Percentiles rank a stretch among this genome's conserved stretches.
phyloP scores from a whole-genome alignment of 2,113 vertebrate species.

The Oreochromis spilurus region DNA sequence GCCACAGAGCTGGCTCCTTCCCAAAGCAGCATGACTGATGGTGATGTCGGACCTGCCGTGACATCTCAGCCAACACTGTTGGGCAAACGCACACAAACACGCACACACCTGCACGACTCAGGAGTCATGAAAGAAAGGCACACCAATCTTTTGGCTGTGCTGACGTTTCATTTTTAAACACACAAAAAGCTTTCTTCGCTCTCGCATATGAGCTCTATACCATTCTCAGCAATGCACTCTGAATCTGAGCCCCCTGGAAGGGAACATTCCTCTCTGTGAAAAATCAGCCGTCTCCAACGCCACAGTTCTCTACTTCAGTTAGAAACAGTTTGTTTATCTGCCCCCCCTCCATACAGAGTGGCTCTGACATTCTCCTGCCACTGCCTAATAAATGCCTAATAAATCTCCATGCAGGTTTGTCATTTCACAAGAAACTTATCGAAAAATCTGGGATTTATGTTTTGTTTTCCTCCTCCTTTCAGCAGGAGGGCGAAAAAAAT shows the following conservation, averaged over 20 bases:
- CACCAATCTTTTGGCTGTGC: constrained; percentile 6
- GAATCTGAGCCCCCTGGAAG: constrained; percentile 20
- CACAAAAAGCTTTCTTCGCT: constrained; percentile 39
- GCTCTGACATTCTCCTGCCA: constrained; percentile 31
- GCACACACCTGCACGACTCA: not conserved
- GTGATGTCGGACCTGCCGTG: constrained; percentile 35
- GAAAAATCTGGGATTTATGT: constrained; percentile 3
- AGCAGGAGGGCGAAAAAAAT: not conserved
- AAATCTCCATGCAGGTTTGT: constrained; percentile 12
- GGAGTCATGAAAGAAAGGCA: constrained; percentile 2
- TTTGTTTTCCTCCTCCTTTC: not conserved
- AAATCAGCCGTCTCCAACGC: constrained; percentile 38
- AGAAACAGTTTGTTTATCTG: constrained; percentile 57
- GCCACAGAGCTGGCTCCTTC: constrained; percentile 44
- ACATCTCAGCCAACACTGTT: constrained; percentile 20
- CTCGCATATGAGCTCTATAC: constrained; percentile 5
- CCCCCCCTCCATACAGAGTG: not conserved
- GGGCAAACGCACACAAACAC: not conserved
- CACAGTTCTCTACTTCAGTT: constrained; percentile 42
- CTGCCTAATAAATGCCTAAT: not conserved
- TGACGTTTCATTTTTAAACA: constrained; percentile 50
- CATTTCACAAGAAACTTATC: constrained; percentile 27
- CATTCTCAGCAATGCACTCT: not conserved
- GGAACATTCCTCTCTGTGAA: constrained; percentile 60
- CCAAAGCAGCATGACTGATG: constrained; percentile 58